phyloP scores from a whole-genome alignment of 2,888 invertebrate species.

The Shargacucullia verbasci region DNA sequence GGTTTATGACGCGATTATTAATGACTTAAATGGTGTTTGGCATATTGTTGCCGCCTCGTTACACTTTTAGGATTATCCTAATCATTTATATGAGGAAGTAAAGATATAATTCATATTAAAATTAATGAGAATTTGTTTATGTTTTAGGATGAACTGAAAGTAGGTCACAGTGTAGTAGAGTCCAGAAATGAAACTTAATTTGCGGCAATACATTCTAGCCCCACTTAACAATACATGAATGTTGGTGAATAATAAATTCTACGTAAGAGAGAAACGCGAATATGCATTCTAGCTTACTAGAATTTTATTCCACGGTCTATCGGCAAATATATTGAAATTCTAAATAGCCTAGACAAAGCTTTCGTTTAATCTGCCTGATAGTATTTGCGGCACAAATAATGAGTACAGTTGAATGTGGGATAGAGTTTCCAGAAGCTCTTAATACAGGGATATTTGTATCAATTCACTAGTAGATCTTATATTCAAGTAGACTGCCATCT shows the following conservation, averaged over 20 bases:
- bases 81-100: conserved; percentile 17
- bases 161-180: conserved; percentile 38
- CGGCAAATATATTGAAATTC: not conserved
- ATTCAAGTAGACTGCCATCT: no score
- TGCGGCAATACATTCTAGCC: not conserved
- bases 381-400: no score
- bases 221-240: not conserved
- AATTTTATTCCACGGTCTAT: not conserved
- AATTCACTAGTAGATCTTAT: no score
- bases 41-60: conserved; percentile 62
- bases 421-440: no score
- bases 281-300: not conserved
- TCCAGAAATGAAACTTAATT: conserved; percentile 16
- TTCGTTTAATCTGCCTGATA: no score
- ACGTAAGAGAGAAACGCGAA: not conserved
- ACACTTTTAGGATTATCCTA: conserved; percentile 60
- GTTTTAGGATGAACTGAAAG: conserved; percentile 32
- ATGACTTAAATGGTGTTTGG: conserved; percentile 71
- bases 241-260: conserved; percentile 8
- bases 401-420: no score
- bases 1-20: conserved; percentile 76
- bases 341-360: no score
- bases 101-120: conserved; percentile 33
- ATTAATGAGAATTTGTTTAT: conserved; percentile 29
- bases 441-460: no score